phyloP scores from a whole-genome alignment of 2,888 invertebrate genomes.

The Loripinus fragilis region DNA sequence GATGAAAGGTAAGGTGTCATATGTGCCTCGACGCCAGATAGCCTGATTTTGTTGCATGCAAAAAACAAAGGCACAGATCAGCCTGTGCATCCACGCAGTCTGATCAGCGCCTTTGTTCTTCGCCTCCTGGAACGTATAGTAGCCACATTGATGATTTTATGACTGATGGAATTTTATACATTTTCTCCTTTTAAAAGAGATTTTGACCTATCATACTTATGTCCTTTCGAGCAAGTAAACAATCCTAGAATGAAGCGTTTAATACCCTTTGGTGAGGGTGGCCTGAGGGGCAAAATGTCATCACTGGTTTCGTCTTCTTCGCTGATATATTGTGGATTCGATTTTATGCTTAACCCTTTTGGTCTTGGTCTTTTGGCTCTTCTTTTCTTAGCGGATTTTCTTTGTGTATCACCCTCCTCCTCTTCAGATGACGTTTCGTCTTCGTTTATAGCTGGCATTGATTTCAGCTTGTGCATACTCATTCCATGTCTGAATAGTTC shows the following conservation, averaged over 20 bases:
- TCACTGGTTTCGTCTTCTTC: slow-evolving; percentile 12
- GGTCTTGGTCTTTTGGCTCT: neutral
- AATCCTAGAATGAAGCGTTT: slow-evolving; percentile 17
- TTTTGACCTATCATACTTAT: neutral
- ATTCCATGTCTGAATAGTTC: slow-evolving; percentile 47
- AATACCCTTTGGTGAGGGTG: neutral
- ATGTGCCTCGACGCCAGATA: too few relatives aligned
- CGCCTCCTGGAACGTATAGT: too few relatives aligned
- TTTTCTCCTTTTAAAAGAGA: neutral
- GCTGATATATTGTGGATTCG: neutral
- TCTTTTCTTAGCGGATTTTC: neutral
- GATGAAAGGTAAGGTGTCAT: too few relatives aligned
- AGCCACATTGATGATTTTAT: too few relatives aligned
- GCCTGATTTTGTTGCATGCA: too few relatives aligned
- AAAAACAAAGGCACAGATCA: too few relatives aligned
- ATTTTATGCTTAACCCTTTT: neutral
- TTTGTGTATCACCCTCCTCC: neutral
- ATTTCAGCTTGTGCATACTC: slow-evolving; percentile 36
- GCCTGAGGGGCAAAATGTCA: too few relatives aligned
- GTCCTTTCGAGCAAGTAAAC: slow-evolving; percentile 19
- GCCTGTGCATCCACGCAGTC: too few relatives aligned
- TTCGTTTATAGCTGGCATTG: slow-evolving; percentile 48
- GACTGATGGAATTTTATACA: neutral
- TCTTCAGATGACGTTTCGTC: slow-evolving; percentile 36
- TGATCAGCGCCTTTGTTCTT: too few relatives aligned